Evolutionary conservation across 2,113 vertebrate species (phyloP), one percentile per base, ranked within the genome.

Genomic region (Ammodytes marinus): DNA sequence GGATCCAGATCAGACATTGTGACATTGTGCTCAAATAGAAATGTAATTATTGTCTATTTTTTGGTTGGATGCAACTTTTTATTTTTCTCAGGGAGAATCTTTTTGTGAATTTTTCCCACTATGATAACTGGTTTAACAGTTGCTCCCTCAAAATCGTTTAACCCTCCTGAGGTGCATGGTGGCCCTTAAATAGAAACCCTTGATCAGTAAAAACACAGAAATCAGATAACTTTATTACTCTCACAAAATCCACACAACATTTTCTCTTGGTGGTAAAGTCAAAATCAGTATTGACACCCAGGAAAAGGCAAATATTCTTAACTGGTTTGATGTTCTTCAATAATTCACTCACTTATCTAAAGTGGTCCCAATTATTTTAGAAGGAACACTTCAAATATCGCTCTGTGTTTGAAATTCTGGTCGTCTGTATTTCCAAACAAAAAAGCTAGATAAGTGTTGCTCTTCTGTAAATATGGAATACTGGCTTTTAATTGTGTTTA

Each of bases 401-500:
- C 46, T 57, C 37, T 49, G 64, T 43, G 35, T 72, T 50, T 70
- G 27, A 27, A 5, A 12, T 57, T n/a, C 14, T 15, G 39, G 59
- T 64, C 46, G 17, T 53, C 0, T 54, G 19, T 69, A 42, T 72
- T 4, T 49, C 43, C 42, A 40, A 3, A 54, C 63, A 19, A 63
- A 71, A 35, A 17, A 35, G 17, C 4, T 4, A 54, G 27, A 13
- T 11, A 8, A 59, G 6, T 46, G 35, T 27, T 7, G 19, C 53
- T 14, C 17, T 43, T 69, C n/a, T 57, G 13, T 46, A 59, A n/a
- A 65, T 52, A 43, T 1, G 13, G 10, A 57, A 61, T 10, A 8
- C 35, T 58, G 45, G 47, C n/a, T 55, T 77, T 61, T 66, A 75
- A 79, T 52, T 27, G 75, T 47, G 52, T 17, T 46, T 45, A 14